Evolutionary conservation across 2,113 vertebrate genomes (phyloP), one percentile per base, ranked within the genome.

Genomic region (Ia io): DNA sequence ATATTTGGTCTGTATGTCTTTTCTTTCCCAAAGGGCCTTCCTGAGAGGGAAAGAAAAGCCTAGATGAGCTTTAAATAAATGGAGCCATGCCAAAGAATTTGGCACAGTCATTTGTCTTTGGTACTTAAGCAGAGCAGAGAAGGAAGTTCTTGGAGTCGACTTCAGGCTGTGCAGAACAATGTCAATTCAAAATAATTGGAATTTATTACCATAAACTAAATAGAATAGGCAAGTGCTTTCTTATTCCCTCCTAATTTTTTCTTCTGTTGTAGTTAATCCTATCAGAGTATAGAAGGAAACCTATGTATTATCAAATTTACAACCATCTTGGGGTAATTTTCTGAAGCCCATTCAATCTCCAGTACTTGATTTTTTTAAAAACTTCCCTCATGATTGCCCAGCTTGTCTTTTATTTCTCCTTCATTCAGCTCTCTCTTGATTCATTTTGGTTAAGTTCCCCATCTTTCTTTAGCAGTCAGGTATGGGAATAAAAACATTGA

Each of bases 141-240:
- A 86, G 22, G 67, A 94, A 94, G 35, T 44, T 95, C 61, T 82
- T 69, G 44, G 61, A 94, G 79, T 88, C 53, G 94, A 88, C 35
- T 51, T 90, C 65, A 74, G 76, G 49, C 37, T 89, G 42, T 18
- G 28, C 5, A 85, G 67, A 95, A 71, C 70, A 93, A 94, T 92
- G 67, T 76, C 90, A 93, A 51, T 85, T 93, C 90, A 63, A 94
- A 96, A 92, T 87, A 97, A 93, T 92, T 92, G 51, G 92, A 92
- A 96, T 96, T 83, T 95, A 94, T 96, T 95, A 79, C 30, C 84
- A 84, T 74, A 95, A 59, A 79, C 59, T 44, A 88, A 87, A 93
- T 28, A 84, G 70, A 78, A 67, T 63, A 74, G 65, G 30, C 65
- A 84, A 91, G 28, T 83, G 40, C 3, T 16, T 78, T 84, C 28